Evolutionary conservation across 2,888 invertebrate species (phyloP), one percentile per base, ranked within the genome.

Genomic region (Cancer borealis): DNA sequence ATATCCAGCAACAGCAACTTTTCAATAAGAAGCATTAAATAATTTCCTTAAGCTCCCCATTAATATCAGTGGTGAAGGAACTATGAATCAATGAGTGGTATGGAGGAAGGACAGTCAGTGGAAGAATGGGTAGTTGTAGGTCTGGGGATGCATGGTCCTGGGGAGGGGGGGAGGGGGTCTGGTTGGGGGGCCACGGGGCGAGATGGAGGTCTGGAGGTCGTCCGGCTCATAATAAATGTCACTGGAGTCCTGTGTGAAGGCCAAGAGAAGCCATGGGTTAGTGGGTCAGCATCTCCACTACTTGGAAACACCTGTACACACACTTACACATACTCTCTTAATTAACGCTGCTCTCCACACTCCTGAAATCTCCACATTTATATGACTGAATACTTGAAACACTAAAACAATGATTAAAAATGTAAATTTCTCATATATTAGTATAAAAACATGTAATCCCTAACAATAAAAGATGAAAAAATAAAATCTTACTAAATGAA

Each of bases 221-320:
- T 95, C 95, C 39, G 95, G 95, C 88, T 95, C 95, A 93, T 95
- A 95, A 91, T 95, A 95, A 66, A 93, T 93, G 93, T 95, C 95
- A 84, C 95, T 94, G 88, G 92, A 92, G 73, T 94, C 92, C 94
- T 94, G 94, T 88, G 88, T 84, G 84, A 39, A 84, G 84, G 84
- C 30, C 84, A 84, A 84, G 39, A 84, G 84, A 84, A 84, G 84
- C 84, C 84, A 84, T 14, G 84, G 84, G 84, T 84, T 84, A 84
- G 84, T 84, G 84, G 84, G 39, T 84, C 84, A 84, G 39, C 84
- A 26, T 39, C 88, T 89, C 49, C 88, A 46, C 88, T 46, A 26
- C n/a, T 8, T 12, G 26, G 47, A 89, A 49, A 89, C 12, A 89
- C 49, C 49, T 89, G 47, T 21, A 89, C 26, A 46, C 46, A 17